phyloP scores from a whole-genome alignment of 1,140 invertebrate species.

The Drosophila gunungcola region DNA sequence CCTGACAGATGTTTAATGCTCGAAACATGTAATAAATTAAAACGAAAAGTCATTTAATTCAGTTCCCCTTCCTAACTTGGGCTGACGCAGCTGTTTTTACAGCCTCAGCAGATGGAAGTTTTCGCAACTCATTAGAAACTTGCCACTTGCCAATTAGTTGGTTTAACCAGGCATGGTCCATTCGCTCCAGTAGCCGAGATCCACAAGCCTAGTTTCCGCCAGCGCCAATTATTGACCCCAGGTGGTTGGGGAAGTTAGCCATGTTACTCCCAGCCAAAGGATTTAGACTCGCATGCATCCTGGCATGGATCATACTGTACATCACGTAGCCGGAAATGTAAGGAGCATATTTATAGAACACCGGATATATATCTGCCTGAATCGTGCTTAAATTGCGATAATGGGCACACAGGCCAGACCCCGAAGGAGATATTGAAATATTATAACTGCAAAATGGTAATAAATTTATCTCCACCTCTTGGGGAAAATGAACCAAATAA shows the following conservation, averaged over 20 bases:
- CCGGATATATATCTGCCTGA: constrained; percentile 44
- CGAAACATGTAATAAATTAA: constrained; percentile 18
- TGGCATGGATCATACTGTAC: constrained; percentile 30
- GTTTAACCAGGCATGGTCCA: constrained; percentile 24
- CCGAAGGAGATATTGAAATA: constrained; percentile 73
- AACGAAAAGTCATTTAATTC: constrained; percentile 54
- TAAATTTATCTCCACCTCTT: constrained; percentile 62
- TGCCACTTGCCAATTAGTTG: constrained; percentile 72
- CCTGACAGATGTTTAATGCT: background rate
- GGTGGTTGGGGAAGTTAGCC: constrained; percentile 34
- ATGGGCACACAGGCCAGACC: constrained; percentile 55
- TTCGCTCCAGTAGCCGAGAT: constrained; percentile 23
- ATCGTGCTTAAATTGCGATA: constrained; percentile 77
- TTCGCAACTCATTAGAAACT: constrained; percentile 70
- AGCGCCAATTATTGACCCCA: constrained; percentile 52
- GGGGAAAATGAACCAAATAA: constrained; percentile 22
- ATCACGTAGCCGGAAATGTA: constrained; percentile 55
- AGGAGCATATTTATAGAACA: constrained; percentile 24
- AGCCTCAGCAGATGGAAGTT: constrained; percentile 39
- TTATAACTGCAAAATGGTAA: constrained; percentile 82
- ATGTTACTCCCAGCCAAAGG: background rate
- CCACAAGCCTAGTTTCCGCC: constrained; percentile 29
- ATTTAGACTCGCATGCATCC: constrained; percentile 14
- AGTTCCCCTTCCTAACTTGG: constrained; percentile 15
- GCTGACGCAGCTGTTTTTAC: constrained; percentile 45